Evolutionary conservation across 2,888 invertebrate species (phyloP), one percentile per base, ranked within the genome.

Genomic region (Eugnorisma glareosa): DNA sequence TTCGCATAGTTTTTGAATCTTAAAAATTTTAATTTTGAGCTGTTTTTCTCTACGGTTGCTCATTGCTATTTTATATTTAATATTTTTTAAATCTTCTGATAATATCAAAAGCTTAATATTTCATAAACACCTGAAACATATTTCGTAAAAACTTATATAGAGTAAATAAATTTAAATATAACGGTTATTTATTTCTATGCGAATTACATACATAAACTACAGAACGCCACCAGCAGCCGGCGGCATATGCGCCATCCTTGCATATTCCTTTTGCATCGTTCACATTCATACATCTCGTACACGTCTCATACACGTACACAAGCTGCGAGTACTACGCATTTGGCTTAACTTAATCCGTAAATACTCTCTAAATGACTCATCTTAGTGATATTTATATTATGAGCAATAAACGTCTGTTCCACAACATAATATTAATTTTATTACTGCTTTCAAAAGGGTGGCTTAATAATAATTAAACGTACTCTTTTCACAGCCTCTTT

Each of bases 361-460:
- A 1, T 28, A 73, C n/a, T 63, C 51, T 73, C 35, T 35, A 15
- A 69, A 64, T 64, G 2, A 43, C 40, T 71, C 31, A 70, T 61
- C 24, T 43, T 1, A 70, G 24, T 64, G 24, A 61, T 40, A 73
- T 72, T 75, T n/a, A 70, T 72, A 63, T 77, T 71, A 54, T 37
- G 11, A 75, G 11, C 74, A 68, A 54, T 71, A 15, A 77, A 21
- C 69, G 64, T 54, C 70, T 79, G 73, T 78, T 59, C 35, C 57
- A 70, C 70, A 61, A 31, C 70, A 61, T 64, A 31, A 72, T 71
- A 82, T 75, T 78, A 80, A 67, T 83, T 78, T 64, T 40, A 77
- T 66, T 74, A 37, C 64, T 18, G 37, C 24, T 37, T 59, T 2
- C 40, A 68, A 80, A 73, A 13, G 66, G 77, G 15, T 31, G 51